Percentiles rank a stretch among this genome's conserved stretches.
phyloP scores from a whole-genome alignment of 2,113 vertebrate genomes.

The Brachypodius melanocephalos region DNA sequence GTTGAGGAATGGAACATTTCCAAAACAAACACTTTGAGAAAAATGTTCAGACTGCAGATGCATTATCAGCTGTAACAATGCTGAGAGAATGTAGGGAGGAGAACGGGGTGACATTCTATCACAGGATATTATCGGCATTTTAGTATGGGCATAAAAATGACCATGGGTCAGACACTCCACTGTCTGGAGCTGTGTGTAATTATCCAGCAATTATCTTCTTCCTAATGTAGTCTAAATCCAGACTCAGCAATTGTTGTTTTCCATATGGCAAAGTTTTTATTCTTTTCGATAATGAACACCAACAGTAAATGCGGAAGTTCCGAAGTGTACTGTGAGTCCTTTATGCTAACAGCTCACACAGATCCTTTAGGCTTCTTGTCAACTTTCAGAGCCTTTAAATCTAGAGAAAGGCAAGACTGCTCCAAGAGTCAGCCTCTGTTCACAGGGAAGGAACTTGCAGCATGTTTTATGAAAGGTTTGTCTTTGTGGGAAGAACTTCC shows the following conservation, averaged over 20 bases:
- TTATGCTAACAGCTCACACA: background rate
- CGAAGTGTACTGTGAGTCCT: background rate
- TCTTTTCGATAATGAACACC: background rate
- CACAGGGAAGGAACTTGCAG: background rate
- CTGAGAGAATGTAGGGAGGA: background rate
- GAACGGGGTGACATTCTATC: background rate
- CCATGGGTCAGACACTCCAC: background rate
- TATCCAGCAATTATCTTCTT: background rate
- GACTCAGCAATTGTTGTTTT: background rate
- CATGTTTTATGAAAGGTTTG: background rate
- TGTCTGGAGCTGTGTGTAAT: background rate
- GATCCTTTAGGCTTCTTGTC: background rate
- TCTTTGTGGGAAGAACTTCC: slow-evolving; percentile 17
- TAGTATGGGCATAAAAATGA: background rate
- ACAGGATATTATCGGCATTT: background rate
- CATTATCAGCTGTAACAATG: background rate
- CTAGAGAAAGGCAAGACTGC: background rate
- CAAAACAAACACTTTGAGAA: background rate
- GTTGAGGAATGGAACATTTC: slow-evolving; percentile 2
- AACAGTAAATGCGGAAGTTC: background rate
- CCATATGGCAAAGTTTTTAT: background rate
- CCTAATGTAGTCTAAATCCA: background rate
- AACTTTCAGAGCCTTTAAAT: slow-evolving; percentile 26
- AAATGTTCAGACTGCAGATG: background rate
- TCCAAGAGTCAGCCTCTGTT: slow-evolving; percentile 9